phyloP scores from a whole-genome alignment of 1,140 invertebrate genomes.

The fruit fly (Drosophila melanogaster) region Release_6_plus_ISO1_MT NC_004354.4:4137501-4138000 shows the following conservation, averaged over 20 bases:
- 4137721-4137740: neutral
- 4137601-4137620: constrained; percentile 26
- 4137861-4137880: constrained; percentile 33
- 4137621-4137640: constrained; percentile 31
- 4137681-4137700: constrained; percentile 21
- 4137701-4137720: constrained; percentile 1
- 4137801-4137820: constrained; percentile 11
- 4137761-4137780: constrained; percentile 31
- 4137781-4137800: constrained; percentile 5
- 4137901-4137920: constrained; percentile 72
- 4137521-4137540: neutral
- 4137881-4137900: constrained; percentile 41
- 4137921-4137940: constrained; percentile 75
- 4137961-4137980: constrained; percentile 7
- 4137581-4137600: neutral
- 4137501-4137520: constrained; percentile 48
- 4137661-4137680: constrained; percentile 29
- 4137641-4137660: constrained; percentile 40
- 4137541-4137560: constrained; percentile 10
- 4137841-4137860: constrained; percentile 25
- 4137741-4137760: constrained; percentile 25
- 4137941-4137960: constrained; percentile 46
- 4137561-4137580: constrained; percentile 23
- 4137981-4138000: constrained; percentile 19
- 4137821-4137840: constrained; percentile 28